Base-by-base conservation (phyloP, 2,797 vertebrate genomes). In the Hemibagrus guttatus region DNA sequence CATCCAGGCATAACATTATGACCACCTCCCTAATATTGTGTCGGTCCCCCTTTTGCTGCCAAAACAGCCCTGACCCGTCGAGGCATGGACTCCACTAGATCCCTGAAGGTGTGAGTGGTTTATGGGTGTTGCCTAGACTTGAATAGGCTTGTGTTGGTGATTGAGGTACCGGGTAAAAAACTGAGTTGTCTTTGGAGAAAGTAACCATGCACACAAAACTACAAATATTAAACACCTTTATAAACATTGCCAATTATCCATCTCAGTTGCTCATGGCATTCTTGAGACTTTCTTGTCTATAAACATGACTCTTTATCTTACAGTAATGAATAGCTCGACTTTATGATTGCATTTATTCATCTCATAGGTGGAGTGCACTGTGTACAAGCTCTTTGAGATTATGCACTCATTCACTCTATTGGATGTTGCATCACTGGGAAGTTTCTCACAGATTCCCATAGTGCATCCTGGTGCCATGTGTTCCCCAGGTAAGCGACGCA, bases 371-470 rank as follows among this genome's bases (percentile, higher is more conserved):
- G 46, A 54, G 39, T 66, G 13, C 21, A 23, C 7, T 11, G 16
- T 81, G 74, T 54, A 56, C 0, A 2, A 78, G 35, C 12, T 11
- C 58, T 66, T 13, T 28, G 52, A 0, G 35, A 79, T 80, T 26
- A 61, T 26, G 7, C 39, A 46, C 58, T 52, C 54, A 64, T 82
- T 64, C 59, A 74, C 35, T 78, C 71, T 35, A 63, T 42, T 58
- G 9, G 35, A 31, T n/a, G 28, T 84, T 86, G 42, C 42, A 39
- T 69, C 14, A 72, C 58, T 9, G 2, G 49, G 28, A 66, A 21
- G 81, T 39, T 83, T 71, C 83, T 88, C 31, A 75, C n/a, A 16
- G 13, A n/a, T n/a, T n/a, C n/a, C n/a, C n/a, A n/a, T n/a, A n/a
- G n/a, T n/a, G n/a, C n/a, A n/a, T n/a, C n/a, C n/a, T n/a, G n/a